A percentile compares a stretch with the other conserved stretches of the same genome.
Evolutionary conservation across 1,140 invertebrate genomes (phyloP).

Genomic region (Zeugodacus cucurbitae): DNA sequence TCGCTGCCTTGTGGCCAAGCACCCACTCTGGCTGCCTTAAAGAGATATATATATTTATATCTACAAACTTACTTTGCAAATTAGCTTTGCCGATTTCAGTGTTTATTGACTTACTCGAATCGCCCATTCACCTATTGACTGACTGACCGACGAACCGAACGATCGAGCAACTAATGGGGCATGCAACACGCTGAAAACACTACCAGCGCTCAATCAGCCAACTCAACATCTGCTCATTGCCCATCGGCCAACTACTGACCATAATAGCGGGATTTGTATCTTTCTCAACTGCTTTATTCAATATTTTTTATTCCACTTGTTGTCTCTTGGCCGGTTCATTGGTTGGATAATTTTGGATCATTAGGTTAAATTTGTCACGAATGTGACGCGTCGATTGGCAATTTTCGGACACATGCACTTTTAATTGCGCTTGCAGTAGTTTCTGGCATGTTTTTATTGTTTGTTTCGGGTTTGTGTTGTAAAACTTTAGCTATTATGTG

Average conservation of each 20-base stretch:
- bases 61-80: not conserved
- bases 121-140: slow-evolving; percentile 10
- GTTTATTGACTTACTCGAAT: slow-evolving; percentile 14
- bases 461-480: not conserved
- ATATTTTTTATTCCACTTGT: not conserved
- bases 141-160: not conserved
- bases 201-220: not conserved
- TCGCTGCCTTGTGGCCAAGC: no score
- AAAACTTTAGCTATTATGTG: not conserved
- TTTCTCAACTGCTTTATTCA: not conserved
- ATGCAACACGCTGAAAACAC: not conserved
- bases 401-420: slow-evolving; percentile 6
- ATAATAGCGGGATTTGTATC: not conserved
- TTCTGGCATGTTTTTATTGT: no score
- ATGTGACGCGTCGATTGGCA: slow-evolving; percentile 33
- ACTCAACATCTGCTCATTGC: not conserved
- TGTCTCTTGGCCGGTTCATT: not conserved
- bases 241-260: not conserved
- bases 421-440: not conserved
- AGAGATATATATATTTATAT: not conserved
- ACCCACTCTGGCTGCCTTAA: not conserved
- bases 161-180: no score
- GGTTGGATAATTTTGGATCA: slow-evolving; percentile 33
- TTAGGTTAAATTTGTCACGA: slow-evolving; percentile 38
- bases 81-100: not conserved